These are phyloP conservation scores for Danio jaintianensis DNA, from an alignment of 2,797 vertebrate species.

Conservation along the genomic window DNA sequence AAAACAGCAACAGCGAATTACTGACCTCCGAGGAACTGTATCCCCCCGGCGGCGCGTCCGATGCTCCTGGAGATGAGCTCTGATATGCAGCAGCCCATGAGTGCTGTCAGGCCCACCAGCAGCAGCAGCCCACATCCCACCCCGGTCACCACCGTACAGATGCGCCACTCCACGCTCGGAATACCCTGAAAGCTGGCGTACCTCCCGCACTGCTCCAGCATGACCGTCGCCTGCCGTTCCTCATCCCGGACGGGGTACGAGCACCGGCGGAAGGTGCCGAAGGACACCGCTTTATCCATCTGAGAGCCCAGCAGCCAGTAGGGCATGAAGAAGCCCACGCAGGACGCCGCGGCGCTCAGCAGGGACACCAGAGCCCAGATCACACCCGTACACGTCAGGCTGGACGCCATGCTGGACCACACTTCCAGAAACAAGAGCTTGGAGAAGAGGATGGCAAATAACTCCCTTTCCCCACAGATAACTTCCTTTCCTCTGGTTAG, in stretches of 20 bases:
- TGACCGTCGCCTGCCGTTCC: slow-evolving; percentile 88
- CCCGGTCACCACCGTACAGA: slow-evolving; percentile 93
- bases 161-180: slow-evolving; percentile 93
- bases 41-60: slow-evolving; percentile 93
- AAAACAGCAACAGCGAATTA: slow-evolving; percentile 87
- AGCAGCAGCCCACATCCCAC: slow-evolving; percentile 95
- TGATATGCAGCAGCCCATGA: slow-evolving; percentile 96
- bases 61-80: slow-evolving; percentile 96
- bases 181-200: slow-evolving; percentile 95
- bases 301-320: slow-evolving; percentile 89
- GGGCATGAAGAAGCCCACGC: slow-evolving; percentile 96
- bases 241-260: slow-evolving; percentile 94
- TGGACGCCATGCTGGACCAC: slow-evolving; percentile 79
- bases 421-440: slow-evolving; percentile 9
- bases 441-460: slow-evolving; percentile 52
- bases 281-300: slow-evolving; percentile 94
- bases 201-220: slow-evolving; percentile 97
- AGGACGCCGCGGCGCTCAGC: slow-evolving; percentile 83
- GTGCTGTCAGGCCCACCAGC: slow-evolving; percentile 91
- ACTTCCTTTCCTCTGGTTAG: slow-evolving; percentile 18
- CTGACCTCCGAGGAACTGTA: slow-evolving; percentile 97
- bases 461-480: not conserved
- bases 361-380: slow-evolving; percentile 93
- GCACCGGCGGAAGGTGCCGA: slow-evolving; percentile 95
- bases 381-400: slow-evolving; percentile 80